Percentiles rank a stretch among this genome's conserved stretches.
Evolutionary conservation across 2,797 vertebrate genomes (phyloP).

Genomic region (Neostethus bicornis): DNA sequence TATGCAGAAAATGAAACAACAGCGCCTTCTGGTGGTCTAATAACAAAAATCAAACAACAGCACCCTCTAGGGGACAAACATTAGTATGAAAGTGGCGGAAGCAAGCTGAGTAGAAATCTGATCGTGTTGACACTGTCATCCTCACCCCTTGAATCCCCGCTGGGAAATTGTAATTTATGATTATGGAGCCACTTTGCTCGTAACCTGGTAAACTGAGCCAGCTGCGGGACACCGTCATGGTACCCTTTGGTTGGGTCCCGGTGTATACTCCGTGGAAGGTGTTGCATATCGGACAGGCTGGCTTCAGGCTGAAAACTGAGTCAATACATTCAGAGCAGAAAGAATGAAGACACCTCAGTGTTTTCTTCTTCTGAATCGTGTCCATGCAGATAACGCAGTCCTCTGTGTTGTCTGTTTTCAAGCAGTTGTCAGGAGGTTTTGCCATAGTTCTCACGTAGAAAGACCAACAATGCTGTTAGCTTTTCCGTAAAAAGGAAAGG

Average conservation of each 20-base stretch:
- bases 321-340: constrained; percentile 85
- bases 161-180: constrained; percentile 83
- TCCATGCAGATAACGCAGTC: constrained; percentile 78
- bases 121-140: neutral
- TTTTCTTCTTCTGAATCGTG: constrained; percentile 75
- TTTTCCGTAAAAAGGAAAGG: neutral
- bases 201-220: constrained; percentile 79
- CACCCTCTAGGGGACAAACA: constrained; percentile 27
- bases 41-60: neutral
- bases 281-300: constrained; percentile 84
- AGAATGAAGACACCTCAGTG: constrained; percentile 81
- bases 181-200: constrained; percentile 77
- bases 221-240: constrained; percentile 80
- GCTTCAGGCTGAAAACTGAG: constrained; percentile 77
- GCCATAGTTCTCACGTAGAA: constrained; percentile 25
- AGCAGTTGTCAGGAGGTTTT: accelerated
- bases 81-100: too few species aligned
- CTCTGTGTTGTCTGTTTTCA: neutral
- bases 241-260: constrained; percentile 83
- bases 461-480: neutral
- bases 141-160: constrained; percentile 86
- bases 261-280: constrained; percentile 81
- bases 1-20: neutral
- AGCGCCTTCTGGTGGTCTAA: constrained; percentile 32
- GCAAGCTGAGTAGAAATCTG: too few species aligned